Evolutionary conservation across 2,888 invertebrate genomes (phyloP), one percentile per base, ranked within the genome.

Genomic region (Orthosia gracilis): DNA sequence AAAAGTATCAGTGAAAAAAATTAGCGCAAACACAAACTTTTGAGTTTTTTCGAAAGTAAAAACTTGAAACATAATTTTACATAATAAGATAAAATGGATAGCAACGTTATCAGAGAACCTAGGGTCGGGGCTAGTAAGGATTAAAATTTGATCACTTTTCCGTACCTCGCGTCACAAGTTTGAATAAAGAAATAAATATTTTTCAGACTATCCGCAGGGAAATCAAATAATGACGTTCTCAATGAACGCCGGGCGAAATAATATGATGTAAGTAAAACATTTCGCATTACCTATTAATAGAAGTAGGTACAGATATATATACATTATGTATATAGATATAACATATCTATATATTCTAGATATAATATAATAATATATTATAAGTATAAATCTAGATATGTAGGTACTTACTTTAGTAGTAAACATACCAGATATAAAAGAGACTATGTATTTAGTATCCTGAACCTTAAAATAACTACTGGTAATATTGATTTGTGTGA

Each of bases 141-240:
- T 66, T 66, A 68, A 18, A 78, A 63, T 66, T 63, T 50, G 7
- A 76, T 72, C 5, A 71, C 23, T 76, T 66, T 72, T n/a, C n/a
- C n/a, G n/a, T 61, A 50, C 45, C 59, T 55, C 40, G 9, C 66
- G 76, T 72, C 31, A 78, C 55, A 67, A 74, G 47, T 26, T 31
- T 68, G 52, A 67, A 69, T n/a, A 80, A 72, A 64, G 15, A 65
- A 72, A 49, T 77, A 47, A 70, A 78, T 85, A 86, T 88, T 84
- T 90, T 90, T 88, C 90, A 95, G 95, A 93, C 62, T 92, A 92
- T 91, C 93, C 93, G 18, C 93, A 92, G 90, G 94, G 92, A 90
- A 94, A 93, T 92, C 94, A 94, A 90, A 91, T 92, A 87, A 91
- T 93, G 78, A 85, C 91, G 78, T 92, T 90, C 82, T 81, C 92